Conservation (phyloP, 2,113 vertebrate species). For the Indicator indicator region DNA sequence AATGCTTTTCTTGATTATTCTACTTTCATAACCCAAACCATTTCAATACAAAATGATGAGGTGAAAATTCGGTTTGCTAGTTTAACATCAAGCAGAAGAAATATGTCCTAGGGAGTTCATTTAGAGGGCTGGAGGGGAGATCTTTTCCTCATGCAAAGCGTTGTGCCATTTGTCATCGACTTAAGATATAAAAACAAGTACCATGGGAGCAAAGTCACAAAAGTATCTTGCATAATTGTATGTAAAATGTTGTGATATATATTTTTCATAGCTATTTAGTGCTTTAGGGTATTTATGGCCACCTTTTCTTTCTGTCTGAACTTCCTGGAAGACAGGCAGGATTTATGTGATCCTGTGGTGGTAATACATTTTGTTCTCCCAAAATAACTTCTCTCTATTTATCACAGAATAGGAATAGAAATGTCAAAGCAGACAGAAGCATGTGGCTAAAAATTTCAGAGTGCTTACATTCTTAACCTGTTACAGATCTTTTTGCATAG, state of each 20-base stretch:
- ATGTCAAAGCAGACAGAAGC: not conserved
- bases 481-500: not conserved
- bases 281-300: not conserved
- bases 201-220: not conserved
- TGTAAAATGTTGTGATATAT: conserved; percentile 14
- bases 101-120: not conserved
- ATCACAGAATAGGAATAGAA: conserved; percentile 3
- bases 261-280: conserved; percentile 52
- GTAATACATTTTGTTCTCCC: not conserved
- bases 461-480: not conserved
- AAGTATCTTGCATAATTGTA: not conserved
- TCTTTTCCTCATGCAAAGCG: not conserved
- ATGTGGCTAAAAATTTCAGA: not conserved
- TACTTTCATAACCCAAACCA: conserved; percentile 9
- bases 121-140: not conserved
- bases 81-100: conserved; percentile 14
- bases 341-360: not conserved
- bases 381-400: not conserved
- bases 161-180: conserved; percentile 16
- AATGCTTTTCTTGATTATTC: not conserved
- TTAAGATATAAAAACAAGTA: conserved; percentile 2
- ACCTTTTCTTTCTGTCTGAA: conserved; percentile 8
- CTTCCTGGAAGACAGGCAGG: conserved; percentile 6
- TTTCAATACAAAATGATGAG: conserved; percentile 33
- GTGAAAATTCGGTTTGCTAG: conserved; percentile 45